Conservation (phyloP, 2,888 invertebrate genomes). For the Drosophila paranaensis region DNA sequence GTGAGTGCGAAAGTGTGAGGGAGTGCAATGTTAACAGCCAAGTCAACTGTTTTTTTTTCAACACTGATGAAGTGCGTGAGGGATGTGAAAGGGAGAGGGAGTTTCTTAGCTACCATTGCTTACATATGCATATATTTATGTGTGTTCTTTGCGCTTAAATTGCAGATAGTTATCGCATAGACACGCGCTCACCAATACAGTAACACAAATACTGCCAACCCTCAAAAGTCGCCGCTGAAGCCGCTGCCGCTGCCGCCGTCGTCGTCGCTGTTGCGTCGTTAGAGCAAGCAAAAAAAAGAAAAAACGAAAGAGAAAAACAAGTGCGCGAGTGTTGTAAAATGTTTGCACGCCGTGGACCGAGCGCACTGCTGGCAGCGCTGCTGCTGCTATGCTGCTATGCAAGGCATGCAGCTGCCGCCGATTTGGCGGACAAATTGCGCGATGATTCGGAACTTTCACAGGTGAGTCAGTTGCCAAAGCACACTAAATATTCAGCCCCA, state of each 20-base stretch:
- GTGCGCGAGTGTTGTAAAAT: slow-evolving; percentile 59
- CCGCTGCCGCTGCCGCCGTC: slow-evolving; percentile 15
- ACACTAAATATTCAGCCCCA: slow-evolving; percentile 24
- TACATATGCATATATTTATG: slow-evolving; percentile 38
- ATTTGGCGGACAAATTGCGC: slow-evolving; percentile 87
- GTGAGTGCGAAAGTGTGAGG: slow-evolving; percentile 10
- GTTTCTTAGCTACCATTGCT: slow-evolving; percentile 13
- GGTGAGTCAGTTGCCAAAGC: slow-evolving; percentile 85
- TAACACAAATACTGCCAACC: slow-evolving; percentile 71
- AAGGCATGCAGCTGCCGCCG: slow-evolving; percentile 60
- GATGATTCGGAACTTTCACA: slow-evolving; percentile 89
- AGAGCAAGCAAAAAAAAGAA: slow-evolving; percentile 9
- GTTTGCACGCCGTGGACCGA: slow-evolving; percentile 41
- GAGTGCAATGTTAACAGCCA: slow-evolving; percentile 25
- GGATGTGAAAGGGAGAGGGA: not conserved
- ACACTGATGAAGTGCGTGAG: slow-evolving; percentile 4
- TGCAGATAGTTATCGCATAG: slow-evolving; percentile 63
- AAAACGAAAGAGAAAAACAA: slow-evolving; percentile 47
- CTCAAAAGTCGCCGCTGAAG: slow-evolving; percentile 34
- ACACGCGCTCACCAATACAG: slow-evolving; percentile 43
- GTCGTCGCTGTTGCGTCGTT: slow-evolving; percentile 31
- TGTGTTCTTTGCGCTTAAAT: slow-evolving; percentile 51
- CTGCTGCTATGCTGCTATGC: slow-evolving; percentile 57
- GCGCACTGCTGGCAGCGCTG: slow-evolving; percentile 56
- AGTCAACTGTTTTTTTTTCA: slow-evolving; percentile 17